Evolutionary conservation across 2,888 invertebrate species (phyloP).

Genomic region (Lysandra coridon): DNA sequence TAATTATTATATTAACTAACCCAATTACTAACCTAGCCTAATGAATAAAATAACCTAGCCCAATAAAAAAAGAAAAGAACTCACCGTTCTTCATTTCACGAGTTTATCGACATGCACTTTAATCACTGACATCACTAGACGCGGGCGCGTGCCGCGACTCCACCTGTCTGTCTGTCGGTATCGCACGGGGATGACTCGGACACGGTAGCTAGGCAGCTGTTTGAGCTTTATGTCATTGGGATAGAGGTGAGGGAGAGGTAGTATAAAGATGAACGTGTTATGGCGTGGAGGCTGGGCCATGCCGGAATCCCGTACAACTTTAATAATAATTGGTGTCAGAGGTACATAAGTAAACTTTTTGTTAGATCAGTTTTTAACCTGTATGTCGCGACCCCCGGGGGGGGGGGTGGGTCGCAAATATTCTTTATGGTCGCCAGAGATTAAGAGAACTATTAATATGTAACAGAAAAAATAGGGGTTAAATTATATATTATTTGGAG

Average conservation of each 20-base stretch:
- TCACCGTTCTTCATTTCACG: not conserved
- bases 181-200: constrained; percentile 45
- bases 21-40: too few relatives aligned
- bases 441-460: too few relatives aligned
- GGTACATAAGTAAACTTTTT: too few relatives aligned
- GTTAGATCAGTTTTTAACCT: too few relatives aligned
- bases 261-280: not conserved
- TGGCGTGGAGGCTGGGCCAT: not conserved
- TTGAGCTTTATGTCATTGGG: not conserved
- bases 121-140: constrained; percentile 1
- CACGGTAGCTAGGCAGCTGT: not conserved
- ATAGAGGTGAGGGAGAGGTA: not conserved
- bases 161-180: constrained; percentile 38
- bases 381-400: too few relatives aligned
- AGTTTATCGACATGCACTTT: not conserved
- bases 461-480: too few relatives aligned
- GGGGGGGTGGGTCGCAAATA: too few relatives aligned
- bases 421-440: too few relatives aligned
- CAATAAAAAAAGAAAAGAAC: not conserved
- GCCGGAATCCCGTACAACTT: not conserved
- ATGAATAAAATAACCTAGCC: too few relatives aligned
- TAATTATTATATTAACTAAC: too few relatives aligned
- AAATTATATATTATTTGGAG: too few relatives aligned
- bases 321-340: too few relatives aligned
- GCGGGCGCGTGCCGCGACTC: constrained; percentile 28